phyloP scores from a whole-genome alignment of 1,140 invertebrate genomes.

The Meteorus sp. region DNA sequence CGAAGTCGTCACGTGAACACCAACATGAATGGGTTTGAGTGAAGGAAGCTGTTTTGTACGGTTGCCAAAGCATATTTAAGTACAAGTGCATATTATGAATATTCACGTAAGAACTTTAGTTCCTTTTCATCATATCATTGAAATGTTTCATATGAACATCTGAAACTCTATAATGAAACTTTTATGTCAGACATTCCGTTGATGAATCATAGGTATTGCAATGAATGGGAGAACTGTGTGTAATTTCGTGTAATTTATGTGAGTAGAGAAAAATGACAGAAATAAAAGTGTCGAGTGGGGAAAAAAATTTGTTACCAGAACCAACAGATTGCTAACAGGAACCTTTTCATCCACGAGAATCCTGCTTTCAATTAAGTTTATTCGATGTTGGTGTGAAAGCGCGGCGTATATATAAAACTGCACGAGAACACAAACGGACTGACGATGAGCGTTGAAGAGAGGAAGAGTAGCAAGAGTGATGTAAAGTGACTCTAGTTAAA shows the following conservation, averaged over 20 bases:
- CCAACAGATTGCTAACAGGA: slow-evolving; percentile 2
- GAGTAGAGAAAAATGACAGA: neutral
- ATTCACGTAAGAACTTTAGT: too few species aligned
- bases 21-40: neutral
- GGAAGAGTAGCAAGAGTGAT: too few species aligned
- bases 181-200: too few species aligned
- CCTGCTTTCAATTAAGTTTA: neutral
- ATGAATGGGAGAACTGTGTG: too few species aligned
- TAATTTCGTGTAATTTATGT: too few species aligned
- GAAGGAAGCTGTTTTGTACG: neutral
- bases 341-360: neutral
- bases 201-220: too few species aligned
- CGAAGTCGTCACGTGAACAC: slow-evolving; percentile 4
- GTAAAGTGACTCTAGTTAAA: too few species aligned
- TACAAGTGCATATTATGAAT: too few species aligned
- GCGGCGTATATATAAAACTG: neutral
- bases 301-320: neutral
- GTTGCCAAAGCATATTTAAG: neutral
- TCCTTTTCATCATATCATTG: too few species aligned
- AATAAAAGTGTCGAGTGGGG: neutral
- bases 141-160: too few species aligned
- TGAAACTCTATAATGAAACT: too few species aligned
- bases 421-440: neutral
- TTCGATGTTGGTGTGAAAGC: neutral
- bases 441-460: too few species aligned